phyloP scores from a whole-genome alignment of 2,888 invertebrate genomes.

The Chouioia cunea region DNA sequence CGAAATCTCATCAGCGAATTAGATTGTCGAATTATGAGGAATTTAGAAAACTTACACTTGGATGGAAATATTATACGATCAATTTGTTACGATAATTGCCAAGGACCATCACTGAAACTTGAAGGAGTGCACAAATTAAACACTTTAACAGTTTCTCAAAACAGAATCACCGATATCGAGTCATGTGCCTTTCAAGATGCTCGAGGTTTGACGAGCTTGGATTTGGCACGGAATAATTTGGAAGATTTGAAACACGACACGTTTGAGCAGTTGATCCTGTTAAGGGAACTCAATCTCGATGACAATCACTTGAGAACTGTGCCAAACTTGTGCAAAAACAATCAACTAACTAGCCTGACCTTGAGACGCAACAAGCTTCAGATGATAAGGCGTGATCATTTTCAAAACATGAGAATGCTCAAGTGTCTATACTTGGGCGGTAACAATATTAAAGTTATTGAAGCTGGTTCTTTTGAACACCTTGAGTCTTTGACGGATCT shows the following conservation, averaged over 20 bases:
- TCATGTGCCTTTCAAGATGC: conserved; percentile 54
- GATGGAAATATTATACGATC: conserved; percentile 55
- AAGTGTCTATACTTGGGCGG: conserved; percentile 52
- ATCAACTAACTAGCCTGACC: conserved; percentile 51
- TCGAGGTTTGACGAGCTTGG: conserved; percentile 51
- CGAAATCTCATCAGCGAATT: conserved; percentile 53
- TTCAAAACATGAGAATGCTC: conserved; percentile 50
- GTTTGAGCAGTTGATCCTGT: conserved; percentile 46
- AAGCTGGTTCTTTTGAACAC: conserved; percentile 48
- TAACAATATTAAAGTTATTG: conserved; percentile 54
- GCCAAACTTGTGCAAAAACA: conserved; percentile 48
- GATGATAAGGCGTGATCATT: conserved; percentile 46
- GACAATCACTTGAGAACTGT: conserved; percentile 51
- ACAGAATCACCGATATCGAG: conserved; percentile 53
- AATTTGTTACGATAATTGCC: conserved; percentile 53
- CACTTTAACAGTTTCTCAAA: conserved; percentile 54
- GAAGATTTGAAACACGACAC: conserved; percentile 48
- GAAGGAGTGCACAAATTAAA: conserved; percentile 51
- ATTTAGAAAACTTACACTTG: conserved; percentile 52
- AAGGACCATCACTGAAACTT: conserved; percentile 50
- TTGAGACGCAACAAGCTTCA: conserved; percentile 54
- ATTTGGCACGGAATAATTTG: conserved; percentile 55
- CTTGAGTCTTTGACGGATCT: conserved; percentile 46
- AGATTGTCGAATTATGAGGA: conserved; percentile 49
- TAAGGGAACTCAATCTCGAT: conserved; percentile 54